phyloP scores from a whole-genome alignment of 2,888 invertebrate species.

The Pyrrhia umbra region DNA sequence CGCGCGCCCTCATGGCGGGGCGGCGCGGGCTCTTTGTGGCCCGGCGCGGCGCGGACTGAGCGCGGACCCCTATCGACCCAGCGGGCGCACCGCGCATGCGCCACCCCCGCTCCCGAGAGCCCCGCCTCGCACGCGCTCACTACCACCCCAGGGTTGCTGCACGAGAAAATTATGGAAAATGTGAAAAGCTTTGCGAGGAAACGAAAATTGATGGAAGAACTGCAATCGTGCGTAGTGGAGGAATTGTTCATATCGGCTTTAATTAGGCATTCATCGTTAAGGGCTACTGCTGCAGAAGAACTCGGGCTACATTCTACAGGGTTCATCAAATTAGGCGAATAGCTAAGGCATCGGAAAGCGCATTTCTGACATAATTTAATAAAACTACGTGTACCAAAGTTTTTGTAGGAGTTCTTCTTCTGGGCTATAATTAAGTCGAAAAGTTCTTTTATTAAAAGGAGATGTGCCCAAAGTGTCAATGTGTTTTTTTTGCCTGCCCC shows the following conservation, averaged over 20 bases:
- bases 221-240: not conserved
- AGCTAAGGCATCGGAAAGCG: no score
- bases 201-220: not conserved
- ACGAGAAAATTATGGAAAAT: conserved; percentile 29
- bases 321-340: no score
- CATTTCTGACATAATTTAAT: no score
- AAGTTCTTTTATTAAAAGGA: no score
- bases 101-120: conserved; percentile 51
- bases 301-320: no score
- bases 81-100: conserved; percentile 57
- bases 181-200: conserved; percentile 12
- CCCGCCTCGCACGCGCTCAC: conserved; percentile 41
- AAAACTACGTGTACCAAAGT: no score
- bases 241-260: not conserved
- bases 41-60: conserved; percentile 79
- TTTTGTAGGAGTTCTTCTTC: no score
- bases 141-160: conserved; percentile 52
- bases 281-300: no score
- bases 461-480: no score
- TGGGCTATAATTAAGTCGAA: no score
- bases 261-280: no score
- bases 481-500: not conserved
- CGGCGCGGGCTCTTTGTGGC: conserved; percentile 81
- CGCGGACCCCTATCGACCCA: conserved; percentile 68
- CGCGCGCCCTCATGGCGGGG: conserved; percentile 87